These are phyloP conservation scores for Cydia splendana DNA, from an alignment of 1,140 invertebrate species.

Conservation along the genomic window DNA sequence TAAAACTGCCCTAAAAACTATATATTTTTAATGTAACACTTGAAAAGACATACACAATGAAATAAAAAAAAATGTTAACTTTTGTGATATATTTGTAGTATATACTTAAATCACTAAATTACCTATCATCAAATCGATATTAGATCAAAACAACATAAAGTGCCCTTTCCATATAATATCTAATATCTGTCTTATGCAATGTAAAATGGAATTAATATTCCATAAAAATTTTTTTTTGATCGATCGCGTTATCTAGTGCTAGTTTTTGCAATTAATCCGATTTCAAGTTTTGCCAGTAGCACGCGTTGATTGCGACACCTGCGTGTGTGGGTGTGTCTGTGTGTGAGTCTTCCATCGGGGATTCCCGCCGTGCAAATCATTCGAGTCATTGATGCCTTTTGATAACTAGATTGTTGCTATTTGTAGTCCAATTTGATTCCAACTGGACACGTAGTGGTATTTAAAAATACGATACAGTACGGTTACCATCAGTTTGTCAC, in stretches of 20 bases:
- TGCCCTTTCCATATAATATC: too few relatives aligned
- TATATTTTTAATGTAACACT: too few relatives aligned
- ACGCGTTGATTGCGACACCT: slow-evolving; percentile 1
- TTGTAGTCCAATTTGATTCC: neutral
- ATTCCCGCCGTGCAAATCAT: slow-evolving; percentile 63
- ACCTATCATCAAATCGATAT: too few relatives aligned
- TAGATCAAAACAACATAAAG: too few relatives aligned
- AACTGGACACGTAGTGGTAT: neutral
- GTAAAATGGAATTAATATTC: neutral
- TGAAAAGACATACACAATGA: too few relatives aligned
- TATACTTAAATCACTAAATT: too few relatives aligned
- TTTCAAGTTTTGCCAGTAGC: neutral
- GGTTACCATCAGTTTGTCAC: too few relatives aligned
- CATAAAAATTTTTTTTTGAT: neutral
- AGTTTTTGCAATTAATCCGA: neutral
- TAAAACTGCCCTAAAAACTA: too few relatives aligned
- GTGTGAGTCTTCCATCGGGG: slow-evolving; percentile 46
- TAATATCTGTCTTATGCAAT: too few relatives aligned
- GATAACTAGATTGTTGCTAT: neutral
- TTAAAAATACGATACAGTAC: neutral
- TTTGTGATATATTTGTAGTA: too few relatives aligned
- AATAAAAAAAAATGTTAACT: too few relatives aligned
- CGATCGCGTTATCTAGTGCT: neutral
- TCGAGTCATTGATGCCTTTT: slow-evolving; percentile 16
- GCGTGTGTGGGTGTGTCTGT: slow-evolving; percentile 38